A percentile compares a stretch with the other conserved stretches of the same genome.
Evolutionary conservation across 2,797 vertebrate genomes (phyloP).

Genomic region (Pantherophis alleghaniensis): DNA sequence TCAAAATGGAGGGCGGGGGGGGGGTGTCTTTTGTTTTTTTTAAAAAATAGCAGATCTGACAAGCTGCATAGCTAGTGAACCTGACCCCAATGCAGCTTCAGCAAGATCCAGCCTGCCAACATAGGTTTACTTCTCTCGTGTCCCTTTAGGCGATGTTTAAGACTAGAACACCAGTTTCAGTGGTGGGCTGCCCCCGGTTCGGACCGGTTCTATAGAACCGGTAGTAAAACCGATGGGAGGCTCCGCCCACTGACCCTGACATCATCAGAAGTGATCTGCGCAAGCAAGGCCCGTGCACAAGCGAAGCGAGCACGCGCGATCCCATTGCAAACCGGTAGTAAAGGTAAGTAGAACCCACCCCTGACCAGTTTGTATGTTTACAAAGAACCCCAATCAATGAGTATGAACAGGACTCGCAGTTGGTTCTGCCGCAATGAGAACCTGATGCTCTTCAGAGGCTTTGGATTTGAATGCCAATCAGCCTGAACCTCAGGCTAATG

Average conservation of each 20-base stretch:
- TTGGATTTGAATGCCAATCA: neutral
- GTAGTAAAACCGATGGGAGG: too few relatives aligned
- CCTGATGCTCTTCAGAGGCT: neutral
- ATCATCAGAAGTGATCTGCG: too few relatives aligned
- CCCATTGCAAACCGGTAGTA: too few relatives aligned
- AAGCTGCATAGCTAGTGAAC: neutral
- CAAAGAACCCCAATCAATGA: neutral
- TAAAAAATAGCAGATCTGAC: neutral
- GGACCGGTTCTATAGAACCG: too few relatives aligned
- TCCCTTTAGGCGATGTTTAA: neutral
- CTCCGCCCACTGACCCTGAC: too few relatives aligned
- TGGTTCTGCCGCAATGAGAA: neutral
- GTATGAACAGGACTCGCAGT: neutral
- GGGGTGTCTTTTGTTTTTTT: neutral
- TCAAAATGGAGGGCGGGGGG: neutral
- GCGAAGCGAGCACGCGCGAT: accelerated
- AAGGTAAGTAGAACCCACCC: too few relatives aligned
- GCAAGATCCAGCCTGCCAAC: neutral
- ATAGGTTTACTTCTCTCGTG: neutral
- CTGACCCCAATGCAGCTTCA: neutral
- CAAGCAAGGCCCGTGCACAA: too few relatives aligned
- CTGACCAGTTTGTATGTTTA: neutral
- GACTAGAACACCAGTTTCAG: neutral
- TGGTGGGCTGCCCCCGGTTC: too few relatives aligned
- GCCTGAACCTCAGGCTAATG: neutral